A percentile compares a stretch with the other conserved stretches of the same genome.
Conservation (phyloP, 2,797 vertebrate genomes). For the Acrocephalus scirpaceus region DNA sequence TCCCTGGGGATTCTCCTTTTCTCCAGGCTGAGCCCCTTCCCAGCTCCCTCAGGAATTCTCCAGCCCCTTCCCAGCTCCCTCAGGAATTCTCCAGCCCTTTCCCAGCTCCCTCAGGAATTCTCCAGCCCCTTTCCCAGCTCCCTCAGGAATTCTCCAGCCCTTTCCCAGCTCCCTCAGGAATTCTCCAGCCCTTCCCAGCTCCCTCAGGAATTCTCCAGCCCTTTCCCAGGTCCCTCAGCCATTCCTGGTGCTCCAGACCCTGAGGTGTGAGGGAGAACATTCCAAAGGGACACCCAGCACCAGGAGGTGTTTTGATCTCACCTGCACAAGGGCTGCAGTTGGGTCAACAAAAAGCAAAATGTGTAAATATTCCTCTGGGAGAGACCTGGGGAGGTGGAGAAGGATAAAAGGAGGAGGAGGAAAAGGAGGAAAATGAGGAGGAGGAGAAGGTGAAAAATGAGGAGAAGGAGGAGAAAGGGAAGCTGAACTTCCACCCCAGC, state of each 20-base stretch:
- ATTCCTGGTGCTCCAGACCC: not conserved
- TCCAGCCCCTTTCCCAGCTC: not conserved
- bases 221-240: not conserved
- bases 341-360: not conserved
- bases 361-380: not conserved
- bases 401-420: not conserved
- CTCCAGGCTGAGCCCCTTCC: no score
- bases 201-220: not conserved
- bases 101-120: not conserved
- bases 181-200: not conserved
- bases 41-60: not conserved
- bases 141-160: not conserved
- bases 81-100: not conserved
- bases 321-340: not conserved
- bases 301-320: fast-evolving
- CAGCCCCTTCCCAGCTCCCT: not conserved
- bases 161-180: not conserved
- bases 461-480: not conserved
- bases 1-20: not conserved
- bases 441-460: not conserved
- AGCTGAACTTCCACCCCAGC: not conserved
- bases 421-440: not conserved
- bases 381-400: not conserved
- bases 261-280: not conserved
- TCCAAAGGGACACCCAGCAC: not conserved